Evolutionary conservation across 1,140 invertebrate species (phyloP).

Genomic region (Paramacrobiotus metropolitanus): DNA sequence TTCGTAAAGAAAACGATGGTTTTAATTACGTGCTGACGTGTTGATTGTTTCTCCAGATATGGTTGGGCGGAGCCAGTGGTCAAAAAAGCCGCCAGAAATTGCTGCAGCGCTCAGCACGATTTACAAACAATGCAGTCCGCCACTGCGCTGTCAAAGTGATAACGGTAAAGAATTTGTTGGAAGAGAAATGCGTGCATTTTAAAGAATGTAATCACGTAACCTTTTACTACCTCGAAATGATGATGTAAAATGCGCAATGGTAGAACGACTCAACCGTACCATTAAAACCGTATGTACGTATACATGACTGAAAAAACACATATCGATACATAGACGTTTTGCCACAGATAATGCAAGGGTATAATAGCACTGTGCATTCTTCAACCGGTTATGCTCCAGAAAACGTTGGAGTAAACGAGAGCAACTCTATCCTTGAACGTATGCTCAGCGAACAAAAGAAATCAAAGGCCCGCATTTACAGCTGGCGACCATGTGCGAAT

Average conservation of each 20-base stretch:
- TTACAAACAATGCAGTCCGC: slow-evolving; percentile 6
- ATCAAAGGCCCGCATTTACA: too few species aligned
- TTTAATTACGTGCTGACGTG: slow-evolving; percentile 13
- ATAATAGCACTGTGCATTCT: too few species aligned
- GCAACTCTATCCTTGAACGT: too few species aligned
- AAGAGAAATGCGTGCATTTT: neutral
- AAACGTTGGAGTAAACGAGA: too few species aligned
- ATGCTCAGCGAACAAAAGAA: too few species aligned
- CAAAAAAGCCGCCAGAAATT: slow-evolving; percentile 10
- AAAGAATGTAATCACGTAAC: neutral
- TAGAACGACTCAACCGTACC: neutral
- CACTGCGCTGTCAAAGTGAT: neutral
- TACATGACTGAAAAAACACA: neutral
- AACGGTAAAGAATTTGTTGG: neutral
- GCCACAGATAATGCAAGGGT: too few species aligned
- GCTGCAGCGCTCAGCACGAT: slow-evolving; percentile 11
- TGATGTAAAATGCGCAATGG: neutral
- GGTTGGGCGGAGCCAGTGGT: slow-evolving; percentile 13
- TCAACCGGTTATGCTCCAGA: too few species aligned
- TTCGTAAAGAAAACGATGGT: slow-evolving; percentile 12
- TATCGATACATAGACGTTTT: too few species aligned
- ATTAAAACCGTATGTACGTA: neutral
- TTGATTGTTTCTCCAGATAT: slow-evolving; percentile 15
- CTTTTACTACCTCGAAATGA: neutral
- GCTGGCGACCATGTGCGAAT: too few species aligned